Percentiles rank a stretch among this genome's conserved stretches.
These are phyloP conservation scores for Cosmia pyralina DNA, from an alignment of 2,888 invertebrate species.

Conservation along the genomic window DNA sequence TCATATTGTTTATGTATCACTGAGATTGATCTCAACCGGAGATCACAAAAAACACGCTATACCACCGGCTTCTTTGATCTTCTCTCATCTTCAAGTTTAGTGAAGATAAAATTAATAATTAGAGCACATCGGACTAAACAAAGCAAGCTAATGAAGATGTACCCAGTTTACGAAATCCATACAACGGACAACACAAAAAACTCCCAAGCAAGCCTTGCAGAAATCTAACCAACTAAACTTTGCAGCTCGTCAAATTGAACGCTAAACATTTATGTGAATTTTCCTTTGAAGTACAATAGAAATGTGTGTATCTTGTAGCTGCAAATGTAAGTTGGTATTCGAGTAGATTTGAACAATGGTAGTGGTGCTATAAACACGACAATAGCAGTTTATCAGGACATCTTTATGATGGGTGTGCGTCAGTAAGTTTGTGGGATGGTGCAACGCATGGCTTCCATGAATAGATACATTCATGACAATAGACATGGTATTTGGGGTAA, in stretches of 20 bases:
- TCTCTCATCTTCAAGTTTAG: neutral
- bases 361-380: constrained; percentile 48
- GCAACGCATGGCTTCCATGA: constrained; percentile 35
- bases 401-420: constrained; percentile 57
- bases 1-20: neutral
- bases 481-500: constrained; percentile 1
- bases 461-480: constrained; percentile 22
- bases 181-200: constrained; percentile 46
- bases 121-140: constrained; percentile 40
- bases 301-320: neutral
- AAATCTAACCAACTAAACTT: constrained; percentile 26
- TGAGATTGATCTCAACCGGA: neutral
- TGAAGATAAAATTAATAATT: constrained; percentile 26
- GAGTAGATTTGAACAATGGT: constrained; percentile 52
- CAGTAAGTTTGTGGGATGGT: constrained; percentile 41
- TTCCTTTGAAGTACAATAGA: constrained; percentile 14
- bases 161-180: constrained; percentile 43
- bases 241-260: constrained; percentile 14
- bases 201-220: constrained; percentile 35
- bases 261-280: neutral
- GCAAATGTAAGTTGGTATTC: constrained; percentile 45
- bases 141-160: constrained; percentile 37
- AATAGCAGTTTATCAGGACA: constrained; percentile 61
- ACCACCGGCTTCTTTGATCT: neutral
- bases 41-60: neutral